phyloP scores from a whole-genome alignment of 2,113 vertebrate species.

The Rattus norvegicus region GRCr8 NC_086032.1:10333501-10334000 shows the following conservation, averaged over 20 bases:
- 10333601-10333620: background rate
- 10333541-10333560: background rate
- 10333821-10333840: too few relatives aligned
- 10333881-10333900: too few relatives aligned
- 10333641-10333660: background rate
- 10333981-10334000: too few relatives aligned
- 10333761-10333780: background rate
- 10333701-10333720: background rate
- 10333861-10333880: too few relatives aligned
- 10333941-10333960: too few relatives aligned
- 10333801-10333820: background rate
- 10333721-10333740: background rate
- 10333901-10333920: too few relatives aligned
- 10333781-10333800: background rate
- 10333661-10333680: background rate
- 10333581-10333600: background rate
- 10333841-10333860: too few relatives aligned
- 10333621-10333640: background rate
- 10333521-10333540: background rate
- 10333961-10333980: too few relatives aligned
- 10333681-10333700: background rate
- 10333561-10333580: background rate
- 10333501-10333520: background rate
- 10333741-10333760: background rate
- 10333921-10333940: too few relatives aligned